A percentile compares a stretch with the other conserved stretches of the same genome.
These are phyloP conservation scores for Colistium nudipinnis DNA, from an alignment of 2,113 vertebrate species.

Conservation along the genomic window DNA sequence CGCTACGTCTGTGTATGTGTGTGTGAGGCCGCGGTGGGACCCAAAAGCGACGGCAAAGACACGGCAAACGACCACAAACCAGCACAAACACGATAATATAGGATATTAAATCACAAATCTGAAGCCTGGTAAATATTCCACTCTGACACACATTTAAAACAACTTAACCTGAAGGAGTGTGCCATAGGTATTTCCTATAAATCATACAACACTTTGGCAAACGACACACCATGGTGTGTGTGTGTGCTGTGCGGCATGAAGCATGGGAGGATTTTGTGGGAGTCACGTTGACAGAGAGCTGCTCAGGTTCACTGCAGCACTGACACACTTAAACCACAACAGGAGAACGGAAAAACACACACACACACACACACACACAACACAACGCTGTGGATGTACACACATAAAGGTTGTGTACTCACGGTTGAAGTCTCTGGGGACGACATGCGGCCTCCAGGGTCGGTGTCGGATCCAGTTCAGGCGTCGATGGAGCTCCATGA, in stretches of 20 bases:
- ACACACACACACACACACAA: neutral
- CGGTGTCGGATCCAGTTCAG: slow-evolving; percentile 86
- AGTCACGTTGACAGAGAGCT: slow-evolving; percentile 5
- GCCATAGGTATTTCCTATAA: neutral
- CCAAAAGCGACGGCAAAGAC: neutral
- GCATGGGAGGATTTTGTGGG: neutral
- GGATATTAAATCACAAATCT: no score
- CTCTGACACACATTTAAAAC: no score
- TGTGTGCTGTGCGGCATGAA: neutral
- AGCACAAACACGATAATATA: no score
- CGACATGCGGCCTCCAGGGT: slow-evolving; percentile 83
- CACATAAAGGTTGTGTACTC: slow-evolving; percentile 72
- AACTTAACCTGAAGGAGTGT: no score
- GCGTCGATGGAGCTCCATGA: slow-evolving; percentile 88
- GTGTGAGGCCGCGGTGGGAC: no score
- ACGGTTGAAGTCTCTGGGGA: slow-evolving; percentile 85
- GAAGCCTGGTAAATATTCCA: no score
- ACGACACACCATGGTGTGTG: neutral
- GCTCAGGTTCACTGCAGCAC: slow-evolving; percentile 49
- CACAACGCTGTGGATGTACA: neutral
- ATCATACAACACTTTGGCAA: neutral
- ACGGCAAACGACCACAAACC: no score
- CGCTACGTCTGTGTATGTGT: no score
- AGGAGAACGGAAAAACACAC: neutral
- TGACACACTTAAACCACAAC: slow-evolving; percentile 28